These are phyloP conservation scores for Camponotus pennsylvanicus DNA, from an alignment of 1,140 invertebrate species.

Conservation along the genomic window DNA sequence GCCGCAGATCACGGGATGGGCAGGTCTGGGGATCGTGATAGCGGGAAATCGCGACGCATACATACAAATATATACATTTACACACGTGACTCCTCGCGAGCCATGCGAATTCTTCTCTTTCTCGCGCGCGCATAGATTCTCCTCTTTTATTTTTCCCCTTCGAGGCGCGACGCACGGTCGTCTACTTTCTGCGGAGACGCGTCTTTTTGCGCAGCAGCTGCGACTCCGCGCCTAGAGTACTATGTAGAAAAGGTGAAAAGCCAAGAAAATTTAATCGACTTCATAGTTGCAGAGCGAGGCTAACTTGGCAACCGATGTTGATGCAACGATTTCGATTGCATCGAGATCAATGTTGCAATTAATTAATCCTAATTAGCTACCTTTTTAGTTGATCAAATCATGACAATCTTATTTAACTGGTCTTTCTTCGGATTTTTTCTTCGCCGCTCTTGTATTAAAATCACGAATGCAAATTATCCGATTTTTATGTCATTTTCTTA, in stretches of 20 bases:
- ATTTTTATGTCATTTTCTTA: too few relatives aligned
- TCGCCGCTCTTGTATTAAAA: too few relatives aligned
- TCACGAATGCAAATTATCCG: too few relatives aligned
- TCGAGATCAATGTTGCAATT: not conserved
- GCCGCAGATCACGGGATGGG: not conserved
- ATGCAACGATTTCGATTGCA: constrained; percentile 35
- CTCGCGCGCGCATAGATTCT: constrained; percentile 46
- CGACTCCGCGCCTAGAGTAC: not conserved
- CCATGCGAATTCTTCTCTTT: constrained; percentile 15
- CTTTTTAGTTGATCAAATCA: not conserved
- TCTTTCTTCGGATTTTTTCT: too few relatives aligned
- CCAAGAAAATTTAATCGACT: constrained; percentile 23
- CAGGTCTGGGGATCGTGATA: constrained; percentile 59
- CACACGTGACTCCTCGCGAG: not conserved
- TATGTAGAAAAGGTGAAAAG: not conserved
- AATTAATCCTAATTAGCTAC: constrained; percentile 16
- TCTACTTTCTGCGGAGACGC: constrained; percentile 60
- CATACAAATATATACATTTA: not conserved
- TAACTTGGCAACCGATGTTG: not conserved
- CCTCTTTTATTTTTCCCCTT: constrained; percentile 52
- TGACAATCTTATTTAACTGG: constrained; percentile 1
- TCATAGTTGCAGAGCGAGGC: not conserved
- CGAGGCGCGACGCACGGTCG: constrained; percentile 62
- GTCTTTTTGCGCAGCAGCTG: constrained; percentile 65
- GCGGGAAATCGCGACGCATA: constrained; percentile 64